Base-by-base conservation (phyloP, 2,113 vertebrate species). In the Pygoscelis antarcticus region DNA sequence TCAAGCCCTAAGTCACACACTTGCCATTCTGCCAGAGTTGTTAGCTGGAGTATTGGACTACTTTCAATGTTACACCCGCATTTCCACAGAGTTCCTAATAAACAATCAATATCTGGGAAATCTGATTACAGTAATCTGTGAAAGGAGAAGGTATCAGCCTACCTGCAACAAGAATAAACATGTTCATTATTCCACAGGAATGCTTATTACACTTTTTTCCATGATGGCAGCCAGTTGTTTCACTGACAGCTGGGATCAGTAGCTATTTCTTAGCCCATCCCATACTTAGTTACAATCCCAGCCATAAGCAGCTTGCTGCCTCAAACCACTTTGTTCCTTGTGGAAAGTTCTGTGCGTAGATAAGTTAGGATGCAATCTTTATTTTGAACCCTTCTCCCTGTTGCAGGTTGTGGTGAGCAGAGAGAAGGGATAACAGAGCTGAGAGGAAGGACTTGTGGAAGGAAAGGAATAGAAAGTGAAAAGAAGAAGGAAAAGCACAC, bases 41-140 rank as follows among this genome's bases (percentile, higher is more conserved):
- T 58, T 66, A 85, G 17, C 18, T 69, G 54, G 47, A 79, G 27
- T 82, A 52, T 0, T 60, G 11, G n/a, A 66, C 27, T 70, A 47
- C 9, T 78, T 76, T 49, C 16, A 71, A 1, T 62, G 26, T 66
- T 86, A 72, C 0, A 0, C 15, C 26, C 2, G 0, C 8, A 32
- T 72, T 76, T 85, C 27, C 36, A 57, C 40, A 68, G 46, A 76
- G 13, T 46, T 74, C 19, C 60, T 80, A 44, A 47, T 40, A 23
- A 90, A 22, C 6, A 72, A 57, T 44, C 30, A 75, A 4, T 42
- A 80, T 5, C 40, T 74, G 10, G 23, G 29, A 77, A 90, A 77
- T 66, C 22, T 16, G 6, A 90, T 58, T 77, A 46, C 18, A 47
- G 29, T 22, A 16, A 54, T 86, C 40, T 87, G 8, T 65, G 49